Base-by-base conservation (phyloP, 1,140 invertebrate species). In the Lordiphosa stackelbergi region DNA sequence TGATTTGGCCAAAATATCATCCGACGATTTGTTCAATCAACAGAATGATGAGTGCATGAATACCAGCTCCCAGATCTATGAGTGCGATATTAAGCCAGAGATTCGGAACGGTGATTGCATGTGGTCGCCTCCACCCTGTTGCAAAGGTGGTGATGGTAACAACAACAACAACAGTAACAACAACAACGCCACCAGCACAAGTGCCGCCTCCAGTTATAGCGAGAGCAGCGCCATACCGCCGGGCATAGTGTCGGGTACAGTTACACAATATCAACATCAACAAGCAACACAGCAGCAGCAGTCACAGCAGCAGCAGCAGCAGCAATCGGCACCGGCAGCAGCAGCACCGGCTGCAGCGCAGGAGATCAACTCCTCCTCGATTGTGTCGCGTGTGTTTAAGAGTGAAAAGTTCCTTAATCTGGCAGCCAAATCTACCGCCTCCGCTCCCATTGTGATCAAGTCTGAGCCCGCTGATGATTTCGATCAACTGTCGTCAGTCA, bases 141-240 rank as follows among this genome's bases (percentile, higher is more conserved):
- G 51, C 19, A n/a, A n/a, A 3, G 19, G 31, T 3, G n/a, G 13
- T 24, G 42, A 31, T 16, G n/a, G 11, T 22, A 48, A 37, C 13
- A 24, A 46, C 45, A 53, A 54, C 22, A 31, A 8, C 5, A 28
- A 7, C 40, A 22, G 12, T 11, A 49, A 11, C 19, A 56, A 35
- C 9, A 28, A 36, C 2, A 51, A 52, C 13, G 10, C 4, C 28
- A 42, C 9, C 43, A 41, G 31, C 37, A 38, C 12, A 46, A 61
- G 42, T n/a, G 78, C 77, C 2, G 77, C 77, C 3, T 83, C 77
- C 9, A 83, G 78, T 16, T 83, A 77, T 41, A 73, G 64, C 13
- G 77, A 83, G 22, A 56, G 60, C 37, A 63, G 38, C 13, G 73
- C 78, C 6, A 56, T 83, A 7, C 37, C 77, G 4, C 41, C 74